Evolutionary conservation across 2,888 invertebrate genomes (phyloP).

Genomic region (Lepidochitona cinerea): DNA sequence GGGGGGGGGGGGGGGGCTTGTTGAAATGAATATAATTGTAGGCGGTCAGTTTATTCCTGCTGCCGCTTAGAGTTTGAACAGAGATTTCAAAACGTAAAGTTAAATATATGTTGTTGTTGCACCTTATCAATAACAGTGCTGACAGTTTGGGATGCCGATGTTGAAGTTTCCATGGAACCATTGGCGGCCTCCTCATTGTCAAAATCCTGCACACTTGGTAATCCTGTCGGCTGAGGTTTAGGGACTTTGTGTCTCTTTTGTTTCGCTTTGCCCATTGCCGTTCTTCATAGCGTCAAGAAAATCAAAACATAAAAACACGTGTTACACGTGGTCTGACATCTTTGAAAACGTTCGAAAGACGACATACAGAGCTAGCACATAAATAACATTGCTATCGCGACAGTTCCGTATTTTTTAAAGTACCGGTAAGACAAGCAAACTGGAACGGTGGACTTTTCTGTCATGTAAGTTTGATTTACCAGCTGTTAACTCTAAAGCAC

Average conservation of each 20-base stretch:
- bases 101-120: neutral
- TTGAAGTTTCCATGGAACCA: neutral
- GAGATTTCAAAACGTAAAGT: too few relatives aligned
- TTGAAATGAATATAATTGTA: too few relatives aligned
- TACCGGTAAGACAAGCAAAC: too few relatives aligned
- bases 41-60: too few relatives aligned
- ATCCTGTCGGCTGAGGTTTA: slow-evolving; percentile 48
- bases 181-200: slow-evolving; percentile 33
- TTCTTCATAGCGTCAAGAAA: neutral
- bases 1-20: too few relatives aligned
- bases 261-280: slow-evolving; percentile 53
- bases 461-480: too few relatives aligned
- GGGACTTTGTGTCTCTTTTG: slow-evolving; percentile 47
- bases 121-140: slow-evolving; percentile 13
- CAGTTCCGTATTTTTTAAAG: too few relatives aligned
- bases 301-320: neutral
- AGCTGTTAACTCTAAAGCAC: too few relatives aligned
- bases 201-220: slow-evolving; percentile 44
- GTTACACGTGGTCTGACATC: neutral
- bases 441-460: too few relatives aligned
- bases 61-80: too few relatives aligned
- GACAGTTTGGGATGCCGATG: neutral
- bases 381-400: too few relatives aligned
- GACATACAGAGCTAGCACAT: neutral
- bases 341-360: neutral